Evolutionary conservation across 2,113 vertebrate genomes (phyloP).

Genomic region (Tonatia bakeri): DNA sequence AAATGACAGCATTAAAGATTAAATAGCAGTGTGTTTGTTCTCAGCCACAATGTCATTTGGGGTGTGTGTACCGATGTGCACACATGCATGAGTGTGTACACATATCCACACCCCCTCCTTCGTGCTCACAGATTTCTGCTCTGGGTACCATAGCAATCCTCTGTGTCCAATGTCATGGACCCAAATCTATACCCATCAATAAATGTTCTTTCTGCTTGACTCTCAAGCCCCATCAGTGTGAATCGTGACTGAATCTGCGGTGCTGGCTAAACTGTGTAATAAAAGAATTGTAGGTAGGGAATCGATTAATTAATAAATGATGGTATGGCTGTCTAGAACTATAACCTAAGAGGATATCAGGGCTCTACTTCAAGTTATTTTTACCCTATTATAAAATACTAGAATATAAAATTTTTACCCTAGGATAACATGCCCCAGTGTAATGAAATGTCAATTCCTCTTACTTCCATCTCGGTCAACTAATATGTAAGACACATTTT

Average conservation of each 20-base stretch:
- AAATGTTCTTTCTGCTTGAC: background rate
- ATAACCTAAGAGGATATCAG: background rate
- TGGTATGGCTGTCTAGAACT: background rate
- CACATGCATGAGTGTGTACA: background rate
- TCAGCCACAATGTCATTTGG: background rate
- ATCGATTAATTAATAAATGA: background rate
- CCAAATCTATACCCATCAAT: background rate
- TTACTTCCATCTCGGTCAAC: background rate
- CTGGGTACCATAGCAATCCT: background rate
- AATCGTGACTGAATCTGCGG: background rate
- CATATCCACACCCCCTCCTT: background rate
- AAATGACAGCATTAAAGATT: slow-evolving; percentile 28
- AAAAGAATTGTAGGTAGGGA: background rate
- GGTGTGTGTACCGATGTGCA: background rate
- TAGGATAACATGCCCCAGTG: background rate
- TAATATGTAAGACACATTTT: background rate
- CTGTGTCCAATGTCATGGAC: background rate
- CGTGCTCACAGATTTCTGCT: background rate
- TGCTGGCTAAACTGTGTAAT: background rate
- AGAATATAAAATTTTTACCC: background rate
- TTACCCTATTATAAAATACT: background rate
- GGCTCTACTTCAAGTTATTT: background rate
- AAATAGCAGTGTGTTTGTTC: background rate
- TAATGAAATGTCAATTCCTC: background rate
- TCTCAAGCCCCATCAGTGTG: background rate